phyloP scores from a whole-genome alignment of 2,797 vertebrate genomes.

The Sternotherus odoratus region DNA sequence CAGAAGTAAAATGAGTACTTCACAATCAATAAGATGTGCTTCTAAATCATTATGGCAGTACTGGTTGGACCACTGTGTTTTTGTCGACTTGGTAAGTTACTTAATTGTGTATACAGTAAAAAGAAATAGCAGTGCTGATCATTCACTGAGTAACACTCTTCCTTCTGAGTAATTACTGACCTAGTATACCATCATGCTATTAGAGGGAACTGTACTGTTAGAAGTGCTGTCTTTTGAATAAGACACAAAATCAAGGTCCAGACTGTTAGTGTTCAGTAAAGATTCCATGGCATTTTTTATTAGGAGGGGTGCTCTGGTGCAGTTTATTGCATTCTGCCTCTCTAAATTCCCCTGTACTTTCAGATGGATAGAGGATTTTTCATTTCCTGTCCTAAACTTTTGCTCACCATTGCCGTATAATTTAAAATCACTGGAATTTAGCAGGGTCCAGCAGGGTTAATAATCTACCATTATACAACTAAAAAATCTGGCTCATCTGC shows the following conservation, averaged over 20 bases:
- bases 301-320: background rate
- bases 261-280: background rate
- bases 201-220: background rate
- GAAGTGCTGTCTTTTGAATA: background rate
- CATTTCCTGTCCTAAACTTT: background rate
- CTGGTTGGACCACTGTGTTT: background rate
- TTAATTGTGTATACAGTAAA: background rate
- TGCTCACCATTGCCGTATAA: background rate
- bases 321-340: background rate
- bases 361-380: background rate
- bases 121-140: background rate
- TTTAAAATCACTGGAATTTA: background rate
- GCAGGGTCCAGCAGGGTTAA: background rate
- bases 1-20: slow-evolving; percentile 14
- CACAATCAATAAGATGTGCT: background rate
- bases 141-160: background rate
- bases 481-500: background rate
- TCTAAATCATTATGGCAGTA: background rate
- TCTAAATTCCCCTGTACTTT: background rate
- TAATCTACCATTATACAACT: background rate
- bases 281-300: background rate
- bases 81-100: slow-evolving; percentile 67
- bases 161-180: background rate
- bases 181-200: fast-evolving
- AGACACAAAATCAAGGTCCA: background rate